Evolutionary conservation across 2,113 vertebrate species (phyloP).

Genomic region (Coreoperca whiteheadi): DNA sequence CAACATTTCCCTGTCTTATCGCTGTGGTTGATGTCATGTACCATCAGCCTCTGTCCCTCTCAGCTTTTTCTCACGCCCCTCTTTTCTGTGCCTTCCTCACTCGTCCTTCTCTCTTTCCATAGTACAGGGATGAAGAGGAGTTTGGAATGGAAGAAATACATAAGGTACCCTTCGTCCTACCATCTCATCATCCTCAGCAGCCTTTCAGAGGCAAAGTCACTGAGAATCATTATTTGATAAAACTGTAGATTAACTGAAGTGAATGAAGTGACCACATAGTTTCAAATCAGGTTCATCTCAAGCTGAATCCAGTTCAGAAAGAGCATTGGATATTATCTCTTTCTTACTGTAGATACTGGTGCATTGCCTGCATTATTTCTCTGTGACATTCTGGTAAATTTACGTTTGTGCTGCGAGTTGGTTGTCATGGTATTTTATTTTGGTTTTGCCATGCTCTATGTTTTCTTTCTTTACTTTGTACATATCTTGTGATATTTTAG

Average conservation of each 20-base stretch:
- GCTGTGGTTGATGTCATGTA: slow-evolving; percentile 33
- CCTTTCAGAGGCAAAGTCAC: slow-evolving; percentile 40
- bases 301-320: slow-evolving; percentile 49
- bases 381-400: slow-evolving; percentile 62
- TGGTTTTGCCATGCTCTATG: slow-evolving; percentile 56
- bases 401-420: slow-evolving; percentile 59
- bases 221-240: neutral
- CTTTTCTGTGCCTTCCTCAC: slow-evolving; percentile 60
- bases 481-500: slow-evolving; percentile 72
- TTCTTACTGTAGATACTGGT: slow-evolving; percentile 35
- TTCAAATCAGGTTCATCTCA: slow-evolving; percentile 23
- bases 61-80: slow-evolving; percentile 50
- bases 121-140: slow-evolving; percentile 85
- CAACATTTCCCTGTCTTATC: slow-evolving; percentile 38
- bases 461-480: slow-evolving; percentile 62
- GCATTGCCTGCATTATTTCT: slow-evolving; percentile 59
- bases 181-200: slow-evolving; percentile 43
- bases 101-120: slow-evolving; percentile 71
- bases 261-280: slow-evolving; percentile 18
- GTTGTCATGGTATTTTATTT: slow-evolving; percentile 82
- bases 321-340: slow-evolving; percentile 47
- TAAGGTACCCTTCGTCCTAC: slow-evolving; percentile 80
- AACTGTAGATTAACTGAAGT: neutral
- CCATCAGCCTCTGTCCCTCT: slow-evolving; percentile 36
- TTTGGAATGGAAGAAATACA: slow-evolving; percentile 86